Percentiles rank a stretch among this genome's conserved stretches.
These are phyloP conservation scores for Hypothenemus hampei DNA, from an alignment of 1,140 invertebrate genomes.

Conservation along the genomic window DNA sequence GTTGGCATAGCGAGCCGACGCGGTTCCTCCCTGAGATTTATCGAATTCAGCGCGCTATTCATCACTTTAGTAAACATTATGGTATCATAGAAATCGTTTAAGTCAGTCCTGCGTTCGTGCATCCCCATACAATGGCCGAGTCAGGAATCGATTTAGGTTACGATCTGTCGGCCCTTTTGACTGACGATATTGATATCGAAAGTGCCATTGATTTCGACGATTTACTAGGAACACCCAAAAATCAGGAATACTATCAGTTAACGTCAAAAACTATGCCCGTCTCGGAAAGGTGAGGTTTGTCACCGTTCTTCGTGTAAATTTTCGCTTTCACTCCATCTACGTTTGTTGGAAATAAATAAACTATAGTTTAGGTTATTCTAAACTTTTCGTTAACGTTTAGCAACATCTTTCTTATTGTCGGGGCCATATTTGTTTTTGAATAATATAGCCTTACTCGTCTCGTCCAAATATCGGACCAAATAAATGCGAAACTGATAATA, in stretches of 20 bases:
- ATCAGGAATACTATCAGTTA: conserved; percentile 63
- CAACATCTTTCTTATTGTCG: too few species aligned
- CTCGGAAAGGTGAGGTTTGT: conserved; percentile 54
- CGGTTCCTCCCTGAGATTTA: conserved; percentile 8
- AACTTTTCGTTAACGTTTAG: too few species aligned
- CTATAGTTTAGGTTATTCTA: not conserved
- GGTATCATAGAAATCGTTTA: conserved; percentile 8
- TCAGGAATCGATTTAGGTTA: conserved; percentile 69
- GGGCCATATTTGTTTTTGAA: too few species aligned
- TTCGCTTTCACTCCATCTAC: not conserved
- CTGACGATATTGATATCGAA: conserved; percentile 53
- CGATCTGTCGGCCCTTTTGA: conserved; percentile 57
- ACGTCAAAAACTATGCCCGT: conserved; percentile 60
- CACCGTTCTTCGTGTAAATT: conserved; percentile 6
- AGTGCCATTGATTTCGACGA: conserved; percentile 53
- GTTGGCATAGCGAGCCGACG: conserved; percentile 14
- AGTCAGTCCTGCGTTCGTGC: conserved; percentile 8
- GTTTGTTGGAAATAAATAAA: not conserved
- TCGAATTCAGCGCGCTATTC: conserved; percentile 19
- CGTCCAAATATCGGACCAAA: too few species aligned
- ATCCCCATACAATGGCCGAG: conserved; percentile 46
- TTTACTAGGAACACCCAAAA: conserved; percentile 52
- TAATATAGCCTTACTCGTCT: too few species aligned
- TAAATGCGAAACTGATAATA: too few species aligned
- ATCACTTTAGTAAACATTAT: conserved; percentile 12